phyloP scores from a whole-genome alignment of 2,888 invertebrate genomes.

The Rhynchonema sp. region DNA sequence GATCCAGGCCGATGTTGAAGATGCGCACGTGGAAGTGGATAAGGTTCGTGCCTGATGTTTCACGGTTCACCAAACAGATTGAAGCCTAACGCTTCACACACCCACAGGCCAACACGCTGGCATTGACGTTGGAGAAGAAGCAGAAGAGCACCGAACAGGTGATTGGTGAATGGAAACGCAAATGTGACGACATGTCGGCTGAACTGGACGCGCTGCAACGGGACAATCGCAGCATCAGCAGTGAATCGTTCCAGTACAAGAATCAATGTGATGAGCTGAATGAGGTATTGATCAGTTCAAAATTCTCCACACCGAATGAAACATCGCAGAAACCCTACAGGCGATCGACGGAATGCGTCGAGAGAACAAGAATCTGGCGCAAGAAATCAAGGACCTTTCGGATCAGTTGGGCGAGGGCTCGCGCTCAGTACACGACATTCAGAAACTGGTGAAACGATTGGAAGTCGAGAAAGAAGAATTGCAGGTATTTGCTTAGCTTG shows the following conservation, averaged over 20 bases:
- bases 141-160: slow-evolving; percentile 45
- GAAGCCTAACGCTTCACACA: too few species aligned
- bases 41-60: too few species aligned
- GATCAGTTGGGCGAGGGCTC: slow-evolving; percentile 97
- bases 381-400: slow-evolving; percentile 97
- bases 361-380: slow-evolving; percentile 95
- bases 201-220: slow-evolving; percentile 97
- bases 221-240: slow-evolving; percentile 98
- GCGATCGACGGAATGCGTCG: slow-evolving; percentile 68
- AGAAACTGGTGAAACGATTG: slow-evolving; percentile 93
- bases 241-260: slow-evolving; percentile 96
- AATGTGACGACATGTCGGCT: slow-evolving; percentile 81
- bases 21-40: slow-evolving; percentile 75
- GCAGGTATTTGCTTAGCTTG: slow-evolving; percentile 37
- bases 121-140: slow-evolving; percentile 88
- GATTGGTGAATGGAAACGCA: slow-evolving; percentile 90
- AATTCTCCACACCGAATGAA: too few species aligned
- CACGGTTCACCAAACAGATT: too few species aligned
- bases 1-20: slow-evolving; percentile 87
- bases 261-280: slow-evolving; percentile 31
- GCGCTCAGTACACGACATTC: slow-evolving; percentile 96
- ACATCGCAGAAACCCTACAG: too few species aligned
- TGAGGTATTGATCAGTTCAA: too few species aligned
- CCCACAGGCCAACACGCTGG: slow-evolving; percentile 32
- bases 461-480: slow-evolving; percentile 99